Evolutionary conservation across 2,113 vertebrate genomes (phyloP).

Genomic region (Oplegnathus fasciatus): DNA sequence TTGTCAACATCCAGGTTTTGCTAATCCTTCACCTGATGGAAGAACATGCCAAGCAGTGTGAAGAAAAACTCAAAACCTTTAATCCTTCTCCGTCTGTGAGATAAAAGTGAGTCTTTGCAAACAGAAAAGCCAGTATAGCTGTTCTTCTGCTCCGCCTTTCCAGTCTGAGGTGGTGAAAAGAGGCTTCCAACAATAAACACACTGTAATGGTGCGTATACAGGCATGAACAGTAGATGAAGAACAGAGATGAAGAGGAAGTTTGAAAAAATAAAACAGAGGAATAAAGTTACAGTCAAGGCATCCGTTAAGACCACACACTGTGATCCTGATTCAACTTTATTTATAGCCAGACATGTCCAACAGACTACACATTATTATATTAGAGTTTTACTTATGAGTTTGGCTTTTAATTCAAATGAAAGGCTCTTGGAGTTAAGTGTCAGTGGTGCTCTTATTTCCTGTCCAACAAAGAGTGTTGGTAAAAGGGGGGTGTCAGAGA

Average conservation of each 20-base stretch:
- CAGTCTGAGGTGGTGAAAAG: background rate
- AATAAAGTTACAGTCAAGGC: background rate
- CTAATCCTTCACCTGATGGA: background rate
- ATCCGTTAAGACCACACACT: background rate
- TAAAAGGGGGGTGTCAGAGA: background rate
- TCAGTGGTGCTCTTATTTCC: background rate
- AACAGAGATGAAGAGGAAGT: background rate
- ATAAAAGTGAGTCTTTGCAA: background rate
- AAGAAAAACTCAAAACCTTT: background rate
- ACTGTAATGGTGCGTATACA: background rate
- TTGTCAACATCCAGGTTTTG: too few relatives aligned
- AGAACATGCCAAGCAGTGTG: background rate
- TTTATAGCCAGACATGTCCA: background rate
- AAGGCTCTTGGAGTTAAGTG: background rate
- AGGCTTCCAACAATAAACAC: too few relatives aligned
- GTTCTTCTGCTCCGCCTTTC: background rate
- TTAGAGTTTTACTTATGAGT: background rate
- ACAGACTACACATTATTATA: background rate
- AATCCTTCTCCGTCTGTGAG: background rate
- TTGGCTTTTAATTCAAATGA: background rate
- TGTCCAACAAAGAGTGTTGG: background rate
- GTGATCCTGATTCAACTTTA: background rate
- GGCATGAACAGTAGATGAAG: background rate
- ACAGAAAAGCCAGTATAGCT: background rate
- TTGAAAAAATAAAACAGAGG: background rate